phyloP scores from a whole-genome alignment of 2,797 vertebrate genomes.

The Ctenopoma multispine region DNA sequence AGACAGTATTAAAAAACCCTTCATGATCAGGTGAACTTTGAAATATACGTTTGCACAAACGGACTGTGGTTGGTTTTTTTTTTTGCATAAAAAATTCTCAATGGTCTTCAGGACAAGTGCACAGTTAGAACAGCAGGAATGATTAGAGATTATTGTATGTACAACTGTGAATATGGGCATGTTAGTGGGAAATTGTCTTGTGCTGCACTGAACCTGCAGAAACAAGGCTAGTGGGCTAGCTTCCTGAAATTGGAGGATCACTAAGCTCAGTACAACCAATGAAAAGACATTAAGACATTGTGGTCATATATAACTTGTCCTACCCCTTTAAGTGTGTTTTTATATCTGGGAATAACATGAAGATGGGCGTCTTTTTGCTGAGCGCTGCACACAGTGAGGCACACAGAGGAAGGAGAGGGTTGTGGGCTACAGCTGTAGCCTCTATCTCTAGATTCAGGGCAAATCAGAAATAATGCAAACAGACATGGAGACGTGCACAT shows the following conservation, averaged over 20 bases:
- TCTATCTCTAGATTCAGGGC: conserved; percentile 67
- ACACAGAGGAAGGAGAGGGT: conserved; percentile 39
- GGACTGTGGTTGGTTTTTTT: no score
- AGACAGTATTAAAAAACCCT: background rate
- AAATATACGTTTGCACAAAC: background rate
- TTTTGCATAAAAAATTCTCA: no score
- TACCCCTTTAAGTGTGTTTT: conserved; percentile 28
- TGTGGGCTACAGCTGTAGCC: conserved; percentile 74
- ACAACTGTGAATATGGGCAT: background rate
- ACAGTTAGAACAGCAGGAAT: background rate
- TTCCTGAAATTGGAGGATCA: background rate
- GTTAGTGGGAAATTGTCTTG: no score
- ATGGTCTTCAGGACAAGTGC: no score
- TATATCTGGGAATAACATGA: conserved; percentile 41
- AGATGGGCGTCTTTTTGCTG: conserved; percentile 39
- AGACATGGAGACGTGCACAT: conserved; percentile 51
- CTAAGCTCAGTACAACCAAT: background rate
- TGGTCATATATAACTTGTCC: conserved; percentile 1
- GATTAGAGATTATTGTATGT: background rate
- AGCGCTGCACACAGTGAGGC: conserved; percentile 35
- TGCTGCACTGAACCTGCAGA: background rate
- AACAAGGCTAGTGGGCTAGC: background rate
- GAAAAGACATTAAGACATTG: background rate
- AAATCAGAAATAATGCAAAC: conserved; percentile 69
- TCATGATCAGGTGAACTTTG: background rate